Percentiles rank a stretch among this genome's conserved stretches.
Conservation (phyloP, 2,797 vertebrate species). For the Myotis pilosus region DNA sequence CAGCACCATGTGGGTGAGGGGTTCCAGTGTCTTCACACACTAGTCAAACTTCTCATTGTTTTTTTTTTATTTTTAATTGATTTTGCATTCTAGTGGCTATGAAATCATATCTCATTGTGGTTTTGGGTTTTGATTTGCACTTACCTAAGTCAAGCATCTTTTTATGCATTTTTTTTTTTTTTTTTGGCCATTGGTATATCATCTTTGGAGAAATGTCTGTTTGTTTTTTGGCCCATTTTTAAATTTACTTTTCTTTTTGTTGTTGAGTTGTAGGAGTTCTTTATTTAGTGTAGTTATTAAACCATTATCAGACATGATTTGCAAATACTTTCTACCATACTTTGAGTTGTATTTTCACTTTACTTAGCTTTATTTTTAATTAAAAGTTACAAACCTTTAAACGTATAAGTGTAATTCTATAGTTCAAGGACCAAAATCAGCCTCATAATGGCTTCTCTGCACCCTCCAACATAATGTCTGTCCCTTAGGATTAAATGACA, state of each 20-base stretch:
- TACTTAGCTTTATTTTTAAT: not conserved
- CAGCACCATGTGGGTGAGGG: not conserved
- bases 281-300: not conserved
- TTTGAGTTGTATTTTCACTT: not conserved
- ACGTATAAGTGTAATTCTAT: not conserved
- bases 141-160: not conserved
- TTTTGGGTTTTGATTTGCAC: constrained; percentile 1
- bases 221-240: not conserved
- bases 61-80: not conserved
- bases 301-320: not conserved
- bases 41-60: not conserved
- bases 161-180: not conserved
- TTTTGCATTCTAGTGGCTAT: not conserved
- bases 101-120: not conserved
- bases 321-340: not conserved
- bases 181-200: not conserved
- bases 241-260: not conserved
- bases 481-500: not conserved
- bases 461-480: not conserved
- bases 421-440: not conserved
- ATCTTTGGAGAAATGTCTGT: not conserved
- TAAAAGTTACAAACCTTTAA: not conserved
- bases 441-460: not conserved
- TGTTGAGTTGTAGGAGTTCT: not conserved
- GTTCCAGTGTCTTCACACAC: not conserved